Percentiles rank a stretch among this genome's conserved stretches.
Conservation (phyloP, 2,797 vertebrate genomes). For the Sphenopsis melanotis region DNA sequence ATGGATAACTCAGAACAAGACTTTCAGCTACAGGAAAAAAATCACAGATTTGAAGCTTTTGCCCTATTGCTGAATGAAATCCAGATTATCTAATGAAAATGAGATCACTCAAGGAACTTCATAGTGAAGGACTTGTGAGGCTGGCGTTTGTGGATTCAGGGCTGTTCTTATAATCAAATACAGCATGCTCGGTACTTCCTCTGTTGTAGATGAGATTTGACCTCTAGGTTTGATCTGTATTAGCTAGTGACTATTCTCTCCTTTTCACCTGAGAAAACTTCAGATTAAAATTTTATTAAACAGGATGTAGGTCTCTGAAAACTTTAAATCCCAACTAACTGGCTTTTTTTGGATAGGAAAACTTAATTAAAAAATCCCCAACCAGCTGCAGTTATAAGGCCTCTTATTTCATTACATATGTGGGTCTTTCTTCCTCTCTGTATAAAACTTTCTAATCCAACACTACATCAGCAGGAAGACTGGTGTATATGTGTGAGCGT, state of each 20-base stretch:
- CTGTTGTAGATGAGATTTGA: not conserved
- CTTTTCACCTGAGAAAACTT: conserved; percentile 23
- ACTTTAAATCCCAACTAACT: conserved; percentile 18
- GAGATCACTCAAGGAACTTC: not conserved
- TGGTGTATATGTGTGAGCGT: no score
- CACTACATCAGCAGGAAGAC: not conserved
- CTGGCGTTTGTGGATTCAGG: not conserved
- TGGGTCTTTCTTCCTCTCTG: not conserved
- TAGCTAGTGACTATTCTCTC: conserved; percentile 9
- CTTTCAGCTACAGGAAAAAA: not conserved
- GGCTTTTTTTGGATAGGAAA: conserved; percentile 3
- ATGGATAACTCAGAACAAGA: not conserved
- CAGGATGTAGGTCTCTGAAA: conserved; percentile 15
- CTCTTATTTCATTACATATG: not conserved
- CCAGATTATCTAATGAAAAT: not conserved
- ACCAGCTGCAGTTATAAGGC: not conserved
- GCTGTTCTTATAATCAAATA: not conserved
- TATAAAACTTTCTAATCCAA: not conserved
- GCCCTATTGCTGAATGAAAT: not conserved
- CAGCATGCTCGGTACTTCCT: not conserved
- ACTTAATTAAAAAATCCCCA: conserved; percentile 10
- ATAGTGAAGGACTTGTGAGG: not conserved
- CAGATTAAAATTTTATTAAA: conserved; percentile 48
- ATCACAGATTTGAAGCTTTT: not conserved
- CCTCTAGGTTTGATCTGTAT: not conserved